Evolutionary conservation across 2,113 vertebrate species (phyloP).

Genomic region (Urocolius indicus): DNA sequence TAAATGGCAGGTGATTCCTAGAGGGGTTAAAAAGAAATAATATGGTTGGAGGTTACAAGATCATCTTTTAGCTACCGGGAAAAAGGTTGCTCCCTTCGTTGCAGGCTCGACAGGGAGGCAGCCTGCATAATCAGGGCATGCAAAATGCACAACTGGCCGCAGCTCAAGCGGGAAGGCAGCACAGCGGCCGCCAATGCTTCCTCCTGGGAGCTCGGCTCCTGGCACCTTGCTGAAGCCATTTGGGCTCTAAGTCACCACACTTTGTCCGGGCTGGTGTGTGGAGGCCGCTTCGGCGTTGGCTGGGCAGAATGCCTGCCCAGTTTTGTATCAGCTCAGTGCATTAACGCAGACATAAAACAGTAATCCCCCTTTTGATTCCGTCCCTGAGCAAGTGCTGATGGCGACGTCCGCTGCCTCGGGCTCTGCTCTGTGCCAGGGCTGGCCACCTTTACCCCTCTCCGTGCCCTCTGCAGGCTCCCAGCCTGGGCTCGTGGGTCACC

Average conservation of each 20-base stretch:
- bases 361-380: slow-evolving; percentile 56
- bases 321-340: slow-evolving; percentile 51
- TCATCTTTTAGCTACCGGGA: slow-evolving; percentile 41
- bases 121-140: slow-evolving; percentile 8
- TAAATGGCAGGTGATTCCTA: slow-evolving; percentile 60
- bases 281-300: not conserved
- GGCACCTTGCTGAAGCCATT: slow-evolving; percentile 50
- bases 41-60: not conserved
- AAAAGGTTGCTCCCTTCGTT: not conserved
- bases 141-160: slow-evolving; percentile 44
- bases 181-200: slow-evolving; percentile 10
- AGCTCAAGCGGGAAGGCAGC: slow-evolving; percentile 48
- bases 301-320: slow-evolving; percentile 28
- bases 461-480: not conserved
- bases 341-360: slow-evolving; percentile 58
- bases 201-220: slow-evolving; percentile 57
- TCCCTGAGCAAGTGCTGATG: slow-evolving; percentile 22
- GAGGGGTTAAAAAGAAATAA: slow-evolving; percentile 52
- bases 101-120: not conserved
- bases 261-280: slow-evolving; percentile 29
- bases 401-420: not conserved
- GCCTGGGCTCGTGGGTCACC: not conserved
- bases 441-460: not conserved
- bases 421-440: not conserved
- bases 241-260: slow-evolving; percentile 29